Percentiles rank a stretch among this genome's conserved stretches.
phyloP scores from a whole-genome alignment of 30 jellyfish, hydroid and myxozoan species.

The Chrysaora quinquecirrha region DNA sequence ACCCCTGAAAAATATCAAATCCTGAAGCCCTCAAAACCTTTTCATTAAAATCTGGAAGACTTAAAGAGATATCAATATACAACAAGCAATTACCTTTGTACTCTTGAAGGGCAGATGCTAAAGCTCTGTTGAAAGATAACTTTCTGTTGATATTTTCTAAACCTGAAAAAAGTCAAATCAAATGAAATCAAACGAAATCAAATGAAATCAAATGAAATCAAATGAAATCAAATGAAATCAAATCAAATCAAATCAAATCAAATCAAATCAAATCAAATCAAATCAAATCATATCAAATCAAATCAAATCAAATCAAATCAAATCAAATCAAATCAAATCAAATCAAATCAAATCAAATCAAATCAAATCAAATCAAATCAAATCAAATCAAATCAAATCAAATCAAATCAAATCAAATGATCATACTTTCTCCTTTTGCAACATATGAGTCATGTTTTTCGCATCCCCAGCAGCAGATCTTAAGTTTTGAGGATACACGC shows the following conservation, averaged over 20 bases:
- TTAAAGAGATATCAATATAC: no score
- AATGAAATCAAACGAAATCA: background rate
- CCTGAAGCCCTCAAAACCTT: no score
- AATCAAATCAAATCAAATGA: no score
- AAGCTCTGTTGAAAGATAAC: slow-evolving; percentile 26
- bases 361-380: no score
- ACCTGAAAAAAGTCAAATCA: slow-evolving; percentile 17
- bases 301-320: no score
- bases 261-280: background rate
- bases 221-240: background rate
- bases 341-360: no score
- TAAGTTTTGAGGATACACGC: background rate
- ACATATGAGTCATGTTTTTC: slow-evolving; percentile 11
- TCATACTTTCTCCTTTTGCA: slow-evolving; percentile 37
- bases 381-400: no score
- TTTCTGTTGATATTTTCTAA: background rate
- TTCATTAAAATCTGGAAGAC: no score
- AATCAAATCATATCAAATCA: background rate
- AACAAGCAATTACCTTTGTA: no score
- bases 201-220: background rate
- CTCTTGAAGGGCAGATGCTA: slow-evolving; percentile 4
- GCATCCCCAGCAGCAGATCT: slow-evolving; percentile 33
- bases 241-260: no score
- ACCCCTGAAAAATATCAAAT: no score
- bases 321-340: no score